These are phyloP conservation scores for Scaptomyza caliginosa DNA, from an alignment of 2,888 invertebrate species.

Conservation along the genomic window DNA sequence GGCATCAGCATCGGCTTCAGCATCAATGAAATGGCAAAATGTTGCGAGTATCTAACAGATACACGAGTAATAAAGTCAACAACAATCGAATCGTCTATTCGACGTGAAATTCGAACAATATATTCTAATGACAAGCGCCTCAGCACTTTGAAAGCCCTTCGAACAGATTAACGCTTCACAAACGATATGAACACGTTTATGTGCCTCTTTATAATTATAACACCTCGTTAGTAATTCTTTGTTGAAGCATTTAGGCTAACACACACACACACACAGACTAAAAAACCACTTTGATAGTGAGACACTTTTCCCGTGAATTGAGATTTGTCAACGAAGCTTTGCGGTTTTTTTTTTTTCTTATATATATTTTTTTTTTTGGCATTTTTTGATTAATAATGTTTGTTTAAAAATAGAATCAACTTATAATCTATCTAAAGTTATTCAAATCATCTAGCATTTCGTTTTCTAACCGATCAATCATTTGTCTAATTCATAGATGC, in stretches of 20 bases:
- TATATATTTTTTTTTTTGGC: conserved; percentile 2
- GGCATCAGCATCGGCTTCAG: not conserved
- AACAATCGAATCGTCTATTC: conserved; percentile 39
- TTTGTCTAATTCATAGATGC: conserved; percentile 18
- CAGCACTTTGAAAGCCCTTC: conserved; percentile 39
- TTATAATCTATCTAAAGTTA: not conserved
- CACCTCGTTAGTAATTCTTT: conserved; percentile 80
- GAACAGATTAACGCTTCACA: conserved; percentile 57
- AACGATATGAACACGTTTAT: conserved; percentile 56
- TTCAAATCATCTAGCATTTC: not conserved
- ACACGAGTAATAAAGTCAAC: conserved; percentile 68
- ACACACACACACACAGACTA: conserved; percentile 10
- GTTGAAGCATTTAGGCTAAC: conserved; percentile 67
- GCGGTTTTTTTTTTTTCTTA: conserved; percentile 12
- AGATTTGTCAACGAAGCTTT: too few relatives aligned
- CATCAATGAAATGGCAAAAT: conserved; percentile 72
- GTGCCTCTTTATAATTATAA: conserved; percentile 72
- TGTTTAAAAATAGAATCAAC: not conserved
- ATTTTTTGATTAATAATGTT: not conserved
- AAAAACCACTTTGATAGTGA: conserved; percentile 8
- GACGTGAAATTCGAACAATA: conserved; percentile 58
- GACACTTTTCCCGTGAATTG: conserved; percentile 15
- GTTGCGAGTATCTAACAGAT: conserved; percentile 43
- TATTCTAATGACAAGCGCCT: conserved; percentile 79
- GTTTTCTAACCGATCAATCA: conserved; percentile 36